Percentiles rank a stretch among this genome's conserved stretches.
Evolutionary conservation across 2,113 vertebrate genomes (phyloP).

Genomic region (Todiramphus chloris): DNA sequence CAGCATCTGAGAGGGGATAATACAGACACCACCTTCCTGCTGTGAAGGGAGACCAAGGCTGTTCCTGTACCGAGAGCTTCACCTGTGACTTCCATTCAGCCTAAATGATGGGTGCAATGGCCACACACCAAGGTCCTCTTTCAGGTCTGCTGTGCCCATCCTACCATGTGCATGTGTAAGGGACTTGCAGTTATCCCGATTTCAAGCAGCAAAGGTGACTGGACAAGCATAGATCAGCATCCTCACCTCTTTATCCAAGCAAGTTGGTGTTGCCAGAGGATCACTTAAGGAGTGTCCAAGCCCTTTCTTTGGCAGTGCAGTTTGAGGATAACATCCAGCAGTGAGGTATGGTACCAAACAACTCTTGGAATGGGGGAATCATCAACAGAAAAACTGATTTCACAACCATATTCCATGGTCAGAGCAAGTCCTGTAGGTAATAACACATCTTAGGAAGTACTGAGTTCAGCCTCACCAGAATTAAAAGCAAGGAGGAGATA

Average conservation of each 20-base stretch:
- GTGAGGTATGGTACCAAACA: not conserved
- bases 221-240: not conserved
- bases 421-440: not conserved
- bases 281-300: not conserved
- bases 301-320: not conserved
- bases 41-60: not conserved
- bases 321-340: fast-evolving
- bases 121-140: not conserved
- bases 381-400: not conserved
- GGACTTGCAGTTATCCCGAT: not conserved
- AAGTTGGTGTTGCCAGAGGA: not conserved
- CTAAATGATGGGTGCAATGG: not conserved
- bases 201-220: not conserved
- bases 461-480: not conserved
- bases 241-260: not conserved
- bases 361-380: not conserved
- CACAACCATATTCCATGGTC: not conserved
- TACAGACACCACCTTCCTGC: not conserved
- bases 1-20: not conserved
- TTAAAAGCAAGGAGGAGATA: not conserved
- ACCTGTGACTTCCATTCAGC: not conserved
- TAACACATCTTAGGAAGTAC: not conserved
- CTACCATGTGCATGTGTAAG: not conserved
- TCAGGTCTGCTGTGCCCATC: not conserved
- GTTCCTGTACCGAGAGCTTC: not conserved